phyloP scores from a whole-genome alignment of 2,797 vertebrate genomes.

The Lutjanus argentimaculatus region DNA sequence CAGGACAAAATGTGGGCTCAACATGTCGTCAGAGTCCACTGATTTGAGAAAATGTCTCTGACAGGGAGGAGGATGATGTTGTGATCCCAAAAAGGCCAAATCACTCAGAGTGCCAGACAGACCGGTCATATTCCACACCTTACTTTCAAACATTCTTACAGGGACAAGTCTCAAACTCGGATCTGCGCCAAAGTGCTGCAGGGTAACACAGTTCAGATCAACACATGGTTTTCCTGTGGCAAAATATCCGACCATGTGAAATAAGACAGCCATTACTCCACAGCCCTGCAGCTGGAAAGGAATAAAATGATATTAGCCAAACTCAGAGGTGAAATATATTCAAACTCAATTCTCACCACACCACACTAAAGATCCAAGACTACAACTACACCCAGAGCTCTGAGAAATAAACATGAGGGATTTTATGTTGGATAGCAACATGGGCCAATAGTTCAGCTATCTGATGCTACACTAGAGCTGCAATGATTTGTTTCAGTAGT shows the following conservation, averaged over 20 bases:
- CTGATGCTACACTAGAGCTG: no score
- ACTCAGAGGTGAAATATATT: conserved; percentile 44
- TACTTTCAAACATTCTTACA: conserved; percentile 30
- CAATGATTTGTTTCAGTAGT: no score
- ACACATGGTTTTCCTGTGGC: conserved; percentile 35
- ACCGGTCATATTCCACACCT: conserved; percentile 46
- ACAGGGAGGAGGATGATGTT: conserved; percentile 39
- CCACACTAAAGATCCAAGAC: conserved; percentile 13
- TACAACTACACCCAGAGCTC: not conserved
- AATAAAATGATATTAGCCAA: conserved; percentile 47
- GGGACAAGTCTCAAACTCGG: conserved; percentile 27
- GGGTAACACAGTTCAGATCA: conserved; percentile 44
- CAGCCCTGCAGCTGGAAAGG: conserved; percentile 17
- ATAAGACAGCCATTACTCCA: conserved; percentile 46
- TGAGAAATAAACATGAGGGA: conserved; percentile 11
- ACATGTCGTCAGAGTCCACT: conserved; percentile 74
- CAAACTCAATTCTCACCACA: conserved; percentile 31
- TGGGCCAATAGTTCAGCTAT: not conserved
- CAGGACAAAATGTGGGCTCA: conserved; percentile 81
- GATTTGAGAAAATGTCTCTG: conserved; percentile 71
- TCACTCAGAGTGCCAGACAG: conserved; percentile 24
- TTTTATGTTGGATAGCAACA: conserved; percentile 9
- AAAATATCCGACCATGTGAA: conserved; percentile 45
- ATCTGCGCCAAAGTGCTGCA: conserved; percentile 29
- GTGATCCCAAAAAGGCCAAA: conserved; percentile 44